phyloP scores from a whole-genome alignment of 2,113 vertebrate genomes.

The Tringa solitaria region DNA sequence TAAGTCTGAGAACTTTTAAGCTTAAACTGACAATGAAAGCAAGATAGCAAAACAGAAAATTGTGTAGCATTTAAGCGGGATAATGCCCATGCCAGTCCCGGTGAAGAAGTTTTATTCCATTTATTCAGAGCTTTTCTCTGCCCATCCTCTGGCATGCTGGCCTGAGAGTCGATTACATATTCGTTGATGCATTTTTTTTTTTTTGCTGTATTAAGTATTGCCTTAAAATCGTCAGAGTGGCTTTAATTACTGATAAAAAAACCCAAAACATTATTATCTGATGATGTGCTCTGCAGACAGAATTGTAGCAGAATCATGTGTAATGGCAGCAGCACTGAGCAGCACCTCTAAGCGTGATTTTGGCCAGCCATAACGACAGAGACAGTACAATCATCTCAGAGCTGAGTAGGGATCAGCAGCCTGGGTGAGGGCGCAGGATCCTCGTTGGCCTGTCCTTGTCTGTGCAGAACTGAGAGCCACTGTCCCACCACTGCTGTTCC shows the following conservation, averaged over 20 bases:
- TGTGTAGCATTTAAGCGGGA: background rate
- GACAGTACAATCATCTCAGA: background rate
- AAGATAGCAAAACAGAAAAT: background rate
- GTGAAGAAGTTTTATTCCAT: background rate
- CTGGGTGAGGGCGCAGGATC: background rate
- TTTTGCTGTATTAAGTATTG: background rate
- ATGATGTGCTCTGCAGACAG: background rate
- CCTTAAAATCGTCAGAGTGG: background rate
- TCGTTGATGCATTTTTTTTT: background rate
- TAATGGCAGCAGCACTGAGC: background rate
- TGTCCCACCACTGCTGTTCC: background rate
- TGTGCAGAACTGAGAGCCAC: background rate
- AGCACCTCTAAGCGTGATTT: background rate
- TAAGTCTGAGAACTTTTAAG: background rate
- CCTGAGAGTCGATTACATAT: background rate
- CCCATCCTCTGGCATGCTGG: background rate
- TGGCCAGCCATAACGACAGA: background rate
- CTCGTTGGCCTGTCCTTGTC: accelerated
- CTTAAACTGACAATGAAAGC: background rate
- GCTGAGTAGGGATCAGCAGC: background rate
- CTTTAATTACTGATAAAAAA: background rate
- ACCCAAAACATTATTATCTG: background rate
- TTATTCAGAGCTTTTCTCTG: background rate
- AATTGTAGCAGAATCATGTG: accelerated
- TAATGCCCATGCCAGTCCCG: background rate